A percentile compares a stretch with the other conserved stretches of the same genome.
These are phyloP conservation scores for Balearica regulorum DNA, from an alignment of 2,797 vertebrate species.

Conservation along the genomic window DNA sequence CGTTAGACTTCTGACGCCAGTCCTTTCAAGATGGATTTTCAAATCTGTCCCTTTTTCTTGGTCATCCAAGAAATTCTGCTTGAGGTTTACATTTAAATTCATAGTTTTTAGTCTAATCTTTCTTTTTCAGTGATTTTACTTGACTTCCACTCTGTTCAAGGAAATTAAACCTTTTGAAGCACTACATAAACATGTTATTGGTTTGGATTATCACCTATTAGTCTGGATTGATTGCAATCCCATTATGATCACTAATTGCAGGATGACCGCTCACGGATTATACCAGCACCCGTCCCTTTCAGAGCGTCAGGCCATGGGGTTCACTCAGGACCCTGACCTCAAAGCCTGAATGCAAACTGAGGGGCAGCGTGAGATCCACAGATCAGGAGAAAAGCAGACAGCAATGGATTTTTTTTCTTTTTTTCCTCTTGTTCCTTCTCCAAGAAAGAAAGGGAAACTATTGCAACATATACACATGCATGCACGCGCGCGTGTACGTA, in stretches of 20 bases:
- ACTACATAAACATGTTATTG: fast-evolving
- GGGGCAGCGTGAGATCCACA: fast-evolving
- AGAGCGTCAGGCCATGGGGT: fast-evolving
- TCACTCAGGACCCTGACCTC: background rate
- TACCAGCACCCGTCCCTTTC: background rate
- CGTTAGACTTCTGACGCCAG: fast-evolving
- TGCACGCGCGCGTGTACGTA: fast-evolving
- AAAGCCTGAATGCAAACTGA: fast-evolving
- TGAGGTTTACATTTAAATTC: background rate
- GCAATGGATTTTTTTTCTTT: background rate
- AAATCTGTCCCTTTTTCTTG: background rate
- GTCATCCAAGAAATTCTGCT: background rate
- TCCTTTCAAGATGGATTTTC: background rate
- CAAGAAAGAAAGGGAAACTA: background rate
- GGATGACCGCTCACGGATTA: fast-evolving
- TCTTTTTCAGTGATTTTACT: background rate
- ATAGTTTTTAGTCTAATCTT: background rate
- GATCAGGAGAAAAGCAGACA: background rate
- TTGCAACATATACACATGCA: fast-evolving
- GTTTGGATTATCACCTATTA: background rate
- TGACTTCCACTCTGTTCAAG: background rate
- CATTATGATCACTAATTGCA: background rate
- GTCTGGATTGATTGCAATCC: background rate
- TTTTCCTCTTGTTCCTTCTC: background rate
- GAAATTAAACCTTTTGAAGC: background rate